A percentile compares a stretch with the other conserved stretches of the same genome.
Evolutionary conservation across 2,797 vertebrate genomes (phyloP).

Genomic region (Peromyscus attwateri): DNA sequence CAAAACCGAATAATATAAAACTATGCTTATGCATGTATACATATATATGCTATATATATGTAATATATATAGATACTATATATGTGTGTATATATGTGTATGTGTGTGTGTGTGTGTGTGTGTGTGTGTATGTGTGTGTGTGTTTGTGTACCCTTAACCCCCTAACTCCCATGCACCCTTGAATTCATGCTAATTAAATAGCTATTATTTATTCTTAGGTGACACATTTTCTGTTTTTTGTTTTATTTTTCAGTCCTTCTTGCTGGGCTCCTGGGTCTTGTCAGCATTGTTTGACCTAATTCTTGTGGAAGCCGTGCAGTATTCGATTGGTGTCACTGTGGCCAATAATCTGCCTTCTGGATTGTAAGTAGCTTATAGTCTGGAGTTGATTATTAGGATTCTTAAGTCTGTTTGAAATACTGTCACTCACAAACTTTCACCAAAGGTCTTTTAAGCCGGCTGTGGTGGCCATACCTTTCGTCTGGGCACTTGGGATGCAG

Average conservation of each 20-base stretch:
- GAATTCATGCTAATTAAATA: conserved; percentile 7
- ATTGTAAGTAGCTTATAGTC: conserved; percentile 93
- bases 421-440: background rate
- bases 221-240: background rate
- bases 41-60: background rate
- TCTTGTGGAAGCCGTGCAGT: conserved; percentile 90
- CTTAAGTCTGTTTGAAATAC: conserved; percentile 49
- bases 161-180: background rate
- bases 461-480: background rate
- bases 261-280: conserved; percentile 95
- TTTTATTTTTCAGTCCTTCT: conserved; percentile 92
- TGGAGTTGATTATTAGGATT: conserved; percentile 5
- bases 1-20: conserved; percentile 8
- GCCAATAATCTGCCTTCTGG: conserved; percentile 95
- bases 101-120: background rate
- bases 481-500: background rate
- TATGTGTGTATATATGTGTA: background rate
- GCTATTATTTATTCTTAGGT: conserved; percentile 36
- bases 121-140: too few species aligned
- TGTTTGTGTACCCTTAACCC: background rate
- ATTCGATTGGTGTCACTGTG: conserved; percentile 90
- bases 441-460: background rate
- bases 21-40: background rate
- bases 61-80: too few species aligned
- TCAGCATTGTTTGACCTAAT: conserved; percentile 94